Evolutionary conservation across 2,888 invertebrate species (phyloP).

Genomic region (Zeuzera pyrina): DNA sequence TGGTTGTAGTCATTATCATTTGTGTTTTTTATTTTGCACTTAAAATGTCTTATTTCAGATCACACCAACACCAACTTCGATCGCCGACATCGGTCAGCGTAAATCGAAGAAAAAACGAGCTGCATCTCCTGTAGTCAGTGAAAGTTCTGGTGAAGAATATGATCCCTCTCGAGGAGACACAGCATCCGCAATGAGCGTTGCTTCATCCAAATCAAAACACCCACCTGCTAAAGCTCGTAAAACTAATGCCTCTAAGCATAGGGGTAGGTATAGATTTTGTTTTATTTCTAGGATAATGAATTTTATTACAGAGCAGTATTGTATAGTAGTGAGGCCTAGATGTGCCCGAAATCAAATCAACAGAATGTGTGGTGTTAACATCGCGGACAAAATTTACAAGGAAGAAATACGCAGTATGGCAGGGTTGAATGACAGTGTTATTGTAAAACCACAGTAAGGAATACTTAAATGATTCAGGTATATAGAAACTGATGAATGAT

Average conservation of each 20-base stretch:
- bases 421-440: too few relatives aligned
- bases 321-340: too few relatives aligned
- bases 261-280: slow-evolving; percentile 27
- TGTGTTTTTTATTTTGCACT: background rate
- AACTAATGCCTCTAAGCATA: slow-evolving; percentile 52
- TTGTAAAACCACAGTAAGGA: too few relatives aligned
- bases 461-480: too few relatives aligned
- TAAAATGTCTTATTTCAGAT: slow-evolving; percentile 23
- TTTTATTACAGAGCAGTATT: too few relatives aligned
- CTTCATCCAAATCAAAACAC: slow-evolving; percentile 53
- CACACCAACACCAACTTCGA: slow-evolving; percentile 44
- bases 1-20: too few relatives aligned
- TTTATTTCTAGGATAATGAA: too few relatives aligned
- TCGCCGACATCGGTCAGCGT: slow-evolving; percentile 53
- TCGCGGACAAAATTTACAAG: too few relatives aligned
- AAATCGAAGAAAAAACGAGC: slow-evolving; percentile 62
- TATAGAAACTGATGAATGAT: too few relatives aligned
- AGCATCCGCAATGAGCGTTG: slow-evolving; percentile 53
- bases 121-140: slow-evolving; percentile 51
- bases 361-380: too few relatives aligned
- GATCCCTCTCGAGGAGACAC: slow-evolving; percentile 56
- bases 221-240: slow-evolving; percentile 40
- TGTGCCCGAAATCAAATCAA: too few relatives aligned
- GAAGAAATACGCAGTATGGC: too few relatives aligned
- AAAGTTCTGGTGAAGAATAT: slow-evolving; percentile 65